Conservation (phyloP, 2,113 vertebrate genomes). For the Gavia stellata region DNA sequence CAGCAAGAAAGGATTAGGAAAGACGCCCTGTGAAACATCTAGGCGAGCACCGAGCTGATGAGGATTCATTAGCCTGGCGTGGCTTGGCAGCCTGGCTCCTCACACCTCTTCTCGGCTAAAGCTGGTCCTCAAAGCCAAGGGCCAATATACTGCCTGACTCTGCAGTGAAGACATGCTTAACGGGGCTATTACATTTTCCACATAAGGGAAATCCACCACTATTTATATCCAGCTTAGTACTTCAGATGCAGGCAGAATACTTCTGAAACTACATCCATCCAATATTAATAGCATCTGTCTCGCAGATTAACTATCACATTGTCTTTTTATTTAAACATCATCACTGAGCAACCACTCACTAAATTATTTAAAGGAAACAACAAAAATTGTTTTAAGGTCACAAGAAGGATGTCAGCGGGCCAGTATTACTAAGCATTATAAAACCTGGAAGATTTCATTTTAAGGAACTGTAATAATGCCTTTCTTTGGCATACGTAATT, state of each 20-base stretch:
- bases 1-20: background rate
- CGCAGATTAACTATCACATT: conserved; percentile 57
- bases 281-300: conserved; percentile 64
- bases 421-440: conserved; percentile 42
- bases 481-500: conserved; percentile 58
- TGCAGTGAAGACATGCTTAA: conserved; percentile 24
- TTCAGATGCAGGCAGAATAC: conserved; percentile 28
- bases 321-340: conserved; percentile 67
- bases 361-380: conserved; percentile 60
- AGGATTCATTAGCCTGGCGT: background rate
- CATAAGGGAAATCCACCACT: conserved; percentile 31
- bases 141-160: background rate
- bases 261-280: conserved; percentile 50
- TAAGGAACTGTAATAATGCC: conserved; percentile 49
- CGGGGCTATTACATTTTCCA: conserved; percentile 38
- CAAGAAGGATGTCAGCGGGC: conserved; percentile 44
- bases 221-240: conserved; percentile 21
- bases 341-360: conserved; percentile 53
- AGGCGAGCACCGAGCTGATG: background rate
- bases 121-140: background rate
- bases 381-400: conserved; percentile 59
- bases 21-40: background rate
- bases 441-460: conserved; percentile 67
- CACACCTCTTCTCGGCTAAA: background rate
- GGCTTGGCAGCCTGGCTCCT: background rate